Evolutionary conservation across 2,797 vertebrate species (phyloP).

Genomic region (Borostomias antarcticus): DNA sequence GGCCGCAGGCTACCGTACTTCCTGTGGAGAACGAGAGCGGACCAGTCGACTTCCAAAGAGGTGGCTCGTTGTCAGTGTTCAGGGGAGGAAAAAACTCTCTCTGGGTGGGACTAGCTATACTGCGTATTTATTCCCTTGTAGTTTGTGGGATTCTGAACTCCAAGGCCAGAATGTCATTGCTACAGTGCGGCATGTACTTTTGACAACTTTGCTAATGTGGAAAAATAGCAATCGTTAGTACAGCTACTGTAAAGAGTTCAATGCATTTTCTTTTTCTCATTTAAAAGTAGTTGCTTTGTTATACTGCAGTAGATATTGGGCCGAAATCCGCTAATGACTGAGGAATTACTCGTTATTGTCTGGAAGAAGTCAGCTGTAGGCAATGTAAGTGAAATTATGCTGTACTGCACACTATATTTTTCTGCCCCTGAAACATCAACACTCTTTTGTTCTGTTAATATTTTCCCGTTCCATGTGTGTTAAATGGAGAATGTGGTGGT

Average conservation of each 20-base stretch:
- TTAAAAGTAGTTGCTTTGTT: not conserved
- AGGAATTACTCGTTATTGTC: not conserved
- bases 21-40: slow-evolving; percentile 41
- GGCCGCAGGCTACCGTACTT: slow-evolving; percentile 35
- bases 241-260: not conserved
- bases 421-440: not conserved
- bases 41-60: slow-evolving; percentile 53
- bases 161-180: slow-evolving; percentile 36
- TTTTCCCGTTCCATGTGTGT: not conserved
- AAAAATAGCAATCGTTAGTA: slow-evolving; percentile 3
- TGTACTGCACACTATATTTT: not conserved
- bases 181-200: not conserved
- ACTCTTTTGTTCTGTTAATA: not conserved
- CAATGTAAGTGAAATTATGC: not conserved
- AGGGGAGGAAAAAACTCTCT: not conserved
- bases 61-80: slow-evolving; percentile 36
- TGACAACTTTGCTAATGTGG: not conserved
- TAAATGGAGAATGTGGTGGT: not conserved
- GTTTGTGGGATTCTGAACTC: slow-evolving; percentile 45
- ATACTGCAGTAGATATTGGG: not conserved
- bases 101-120: slow-evolving; percentile 10
- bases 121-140: too few relatives aligned
- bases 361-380: not conserved
- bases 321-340: slow-evolving; percentile 7
- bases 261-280: slow-evolving; percentile 1